phyloP scores from a whole-genome alignment of 2,797 vertebrate genomes.

The Phyllotis vaccarum region DNA sequence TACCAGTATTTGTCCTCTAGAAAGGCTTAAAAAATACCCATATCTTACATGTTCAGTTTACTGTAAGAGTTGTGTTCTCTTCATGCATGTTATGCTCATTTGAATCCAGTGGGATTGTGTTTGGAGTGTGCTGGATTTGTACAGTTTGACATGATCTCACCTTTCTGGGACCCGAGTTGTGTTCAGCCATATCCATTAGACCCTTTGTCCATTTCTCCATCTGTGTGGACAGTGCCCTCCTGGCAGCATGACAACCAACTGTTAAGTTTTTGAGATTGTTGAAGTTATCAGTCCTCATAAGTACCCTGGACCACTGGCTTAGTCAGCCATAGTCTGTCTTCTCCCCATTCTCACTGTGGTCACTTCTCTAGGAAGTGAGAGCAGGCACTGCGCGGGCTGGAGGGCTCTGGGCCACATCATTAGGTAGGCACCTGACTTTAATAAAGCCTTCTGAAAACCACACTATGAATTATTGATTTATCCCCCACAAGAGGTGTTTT shows the following conservation, averaged over 20 bases:
- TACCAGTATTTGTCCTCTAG: constrained; percentile 30
- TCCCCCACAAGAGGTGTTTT: constrained; percentile 22
- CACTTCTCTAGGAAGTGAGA: constrained; percentile 38
- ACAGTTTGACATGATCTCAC: background rate
- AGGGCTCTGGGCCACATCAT: background rate
- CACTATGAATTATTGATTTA: background rate
- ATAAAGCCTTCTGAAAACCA: constrained; percentile 16
- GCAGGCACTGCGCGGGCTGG: background rate
- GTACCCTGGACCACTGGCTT: background rate
- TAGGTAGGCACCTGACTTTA: background rate
- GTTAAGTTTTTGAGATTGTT: background rate
- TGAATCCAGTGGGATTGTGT: background rate
- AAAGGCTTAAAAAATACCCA: constrained; percentile 28
- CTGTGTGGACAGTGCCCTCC: background rate
- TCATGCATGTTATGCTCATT: constrained; percentile 9
- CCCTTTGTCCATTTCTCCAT: background rate
- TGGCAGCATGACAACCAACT: constrained; percentile 4
- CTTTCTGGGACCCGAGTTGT: background rate
- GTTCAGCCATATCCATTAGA: background rate
- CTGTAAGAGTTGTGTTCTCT: background rate
- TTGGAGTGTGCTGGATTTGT: constrained; percentile 22
- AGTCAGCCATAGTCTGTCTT: background rate
- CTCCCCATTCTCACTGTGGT: background rate
- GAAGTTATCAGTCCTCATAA: background rate
- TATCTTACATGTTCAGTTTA: constrained; percentile 50